These are phyloP conservation scores for Nymphicus hollandicus DNA, from an alignment of 2,113 vertebrate species.

Conservation along the genomic window DNA sequence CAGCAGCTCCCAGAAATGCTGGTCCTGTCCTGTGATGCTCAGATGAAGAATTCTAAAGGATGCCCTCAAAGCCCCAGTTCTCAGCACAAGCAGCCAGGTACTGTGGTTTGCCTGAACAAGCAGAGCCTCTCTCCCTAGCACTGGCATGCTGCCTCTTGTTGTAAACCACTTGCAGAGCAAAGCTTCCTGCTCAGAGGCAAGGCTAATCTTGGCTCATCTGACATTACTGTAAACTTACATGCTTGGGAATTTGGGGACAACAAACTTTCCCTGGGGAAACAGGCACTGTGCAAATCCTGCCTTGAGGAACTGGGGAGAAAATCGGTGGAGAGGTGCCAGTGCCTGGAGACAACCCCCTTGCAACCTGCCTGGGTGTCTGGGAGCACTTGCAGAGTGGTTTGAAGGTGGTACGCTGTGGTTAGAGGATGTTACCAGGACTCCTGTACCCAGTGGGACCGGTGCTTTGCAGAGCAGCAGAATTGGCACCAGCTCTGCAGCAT, in stretches of 20 bases:
- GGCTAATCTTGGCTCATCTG: constrained; percentile 38
- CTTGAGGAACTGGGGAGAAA: neutral
- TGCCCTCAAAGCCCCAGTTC: neutral
- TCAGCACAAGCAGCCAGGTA: neutral
- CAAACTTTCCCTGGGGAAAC: constrained; percentile 36
- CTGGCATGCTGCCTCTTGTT: constrained; percentile 24
- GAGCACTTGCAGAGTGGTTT: neutral
- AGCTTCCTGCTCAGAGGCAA: neutral
- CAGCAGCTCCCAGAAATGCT: neutral
- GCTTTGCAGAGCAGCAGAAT: neutral
- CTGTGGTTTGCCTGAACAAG: neutral
- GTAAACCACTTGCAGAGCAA: constrained; percentile 12
- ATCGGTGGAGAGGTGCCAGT: neutral
- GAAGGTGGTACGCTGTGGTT: neutral
- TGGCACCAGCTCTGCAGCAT: neutral
- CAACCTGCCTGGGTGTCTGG: neutral
- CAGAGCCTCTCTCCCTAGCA: neutral
- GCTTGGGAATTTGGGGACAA: constrained; percentile 51
- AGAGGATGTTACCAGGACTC: neutral
- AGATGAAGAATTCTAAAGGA: neutral
- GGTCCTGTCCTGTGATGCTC: fast-evolving
- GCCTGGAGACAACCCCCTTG: neutral
- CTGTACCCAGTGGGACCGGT: neutral
- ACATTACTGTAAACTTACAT: constrained; percentile 51
- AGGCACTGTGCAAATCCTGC: neutral